Base-by-base conservation (phyloP, 2,113 vertebrate genomes). In the Pithys albifrons region DNA sequence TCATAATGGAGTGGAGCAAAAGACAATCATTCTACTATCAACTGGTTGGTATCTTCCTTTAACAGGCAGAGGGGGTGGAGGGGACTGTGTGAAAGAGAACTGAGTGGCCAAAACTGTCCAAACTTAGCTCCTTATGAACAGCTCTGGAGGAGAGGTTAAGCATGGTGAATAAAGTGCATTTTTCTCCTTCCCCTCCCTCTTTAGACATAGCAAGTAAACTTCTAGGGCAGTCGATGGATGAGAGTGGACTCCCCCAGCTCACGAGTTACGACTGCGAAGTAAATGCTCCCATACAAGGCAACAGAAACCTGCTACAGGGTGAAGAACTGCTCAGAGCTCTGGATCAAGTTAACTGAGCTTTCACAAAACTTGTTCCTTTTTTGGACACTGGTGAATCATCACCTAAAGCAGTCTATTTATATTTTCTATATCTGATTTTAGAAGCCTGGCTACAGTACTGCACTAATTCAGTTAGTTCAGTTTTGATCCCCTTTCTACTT, bases 241-340 rank as follows among this genome's bases (percentile, higher is more conserved):
- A 98, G 77, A 98, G 97, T 70, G 96, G 98, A 85, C 97, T 99
- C 77, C 99, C 99, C 31, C 99, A 99, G 67, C 98, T 99, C 91
- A 99, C 99, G 43, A 98, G 98, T 96, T 98, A 99, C 3, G 99
- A 99, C 97, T 99, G 99, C 71, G 99, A 99, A 98, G 99, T 99
- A 88, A 99, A 99, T 19, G 99, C 98, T 83, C 99, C 99, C 88
- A 83, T 99, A 87, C 98, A 98, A 97, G 99, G 98, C 82, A 99
- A 98, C 93, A 98, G 99, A 98, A 99, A 98, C 97, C 98, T 99
- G 96, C 98, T 99, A 89, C 99, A 99, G 97, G 99, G 99, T 29
- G 99, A 99, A 98, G 99, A 99, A 94, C 98, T 99, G 91, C 98
- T 99, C 97, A 98, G 97, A 93, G 99, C 99, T 89, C 98, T 99